phyloP scores from a whole-genome alignment of 2,797 vertebrate genomes.

The Tauraco hartlaubi region DNA sequence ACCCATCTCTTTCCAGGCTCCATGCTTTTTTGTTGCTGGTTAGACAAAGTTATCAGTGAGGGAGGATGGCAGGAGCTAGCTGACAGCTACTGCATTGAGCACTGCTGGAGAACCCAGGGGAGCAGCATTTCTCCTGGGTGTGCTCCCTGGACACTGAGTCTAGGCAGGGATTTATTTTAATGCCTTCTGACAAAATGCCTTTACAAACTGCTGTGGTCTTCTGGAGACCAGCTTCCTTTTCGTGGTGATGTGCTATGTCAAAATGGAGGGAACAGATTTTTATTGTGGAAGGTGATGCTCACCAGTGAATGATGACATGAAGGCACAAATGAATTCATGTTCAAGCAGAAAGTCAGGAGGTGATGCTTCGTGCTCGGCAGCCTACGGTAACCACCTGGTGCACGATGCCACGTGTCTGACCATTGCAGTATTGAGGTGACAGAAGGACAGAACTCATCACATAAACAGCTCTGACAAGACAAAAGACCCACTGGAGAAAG shows the following conservation, averaged over 20 bases:
- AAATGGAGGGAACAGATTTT: not conserved
- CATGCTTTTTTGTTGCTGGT: not conserved
- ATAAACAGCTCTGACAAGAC: conserved; percentile 12
- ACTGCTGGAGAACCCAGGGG: not conserved
- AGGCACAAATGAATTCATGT: not conserved
- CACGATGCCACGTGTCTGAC: not conserved
- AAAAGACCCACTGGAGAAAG: conserved; percentile 15
- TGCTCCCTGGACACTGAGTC: not conserved
- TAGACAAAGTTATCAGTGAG: not conserved
- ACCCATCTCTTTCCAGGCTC: not conserved
- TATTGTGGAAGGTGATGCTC: not conserved
- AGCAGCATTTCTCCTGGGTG: not conserved
- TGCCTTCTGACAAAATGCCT: not conserved
- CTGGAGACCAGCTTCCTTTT: not conserved
- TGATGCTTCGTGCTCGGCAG: not conserved
- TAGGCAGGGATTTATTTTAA: not conserved
- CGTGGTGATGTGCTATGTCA: fast-evolving
- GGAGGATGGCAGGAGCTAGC: not conserved
- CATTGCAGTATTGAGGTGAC: not conserved
- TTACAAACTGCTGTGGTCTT: not conserved
- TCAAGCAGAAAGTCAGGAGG: not conserved
- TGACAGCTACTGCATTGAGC: not conserved
- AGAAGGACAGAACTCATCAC: not conserved
- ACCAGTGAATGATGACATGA: not conserved
- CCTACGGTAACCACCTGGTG: fast-evolving